phyloP scores from a whole-genome alignment of 2,113 vertebrate genomes.

The Sturnus vulgaris region DNA sequence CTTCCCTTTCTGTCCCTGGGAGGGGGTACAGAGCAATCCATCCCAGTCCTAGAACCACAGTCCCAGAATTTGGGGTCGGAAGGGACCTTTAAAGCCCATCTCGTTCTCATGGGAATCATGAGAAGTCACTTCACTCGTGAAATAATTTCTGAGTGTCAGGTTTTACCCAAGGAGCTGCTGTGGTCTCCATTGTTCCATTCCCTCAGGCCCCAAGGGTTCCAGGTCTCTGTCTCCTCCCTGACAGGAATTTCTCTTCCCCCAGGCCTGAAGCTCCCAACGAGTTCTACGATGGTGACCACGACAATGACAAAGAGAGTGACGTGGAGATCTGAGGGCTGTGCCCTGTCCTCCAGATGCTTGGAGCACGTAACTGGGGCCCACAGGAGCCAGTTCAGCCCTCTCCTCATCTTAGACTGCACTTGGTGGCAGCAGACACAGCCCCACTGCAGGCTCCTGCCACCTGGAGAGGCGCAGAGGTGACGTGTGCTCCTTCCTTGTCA shows the following conservation, averaged over 20 bases:
- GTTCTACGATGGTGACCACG: constrained; percentile 96
- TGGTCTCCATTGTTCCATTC: neutral
- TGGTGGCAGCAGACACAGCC: neutral
- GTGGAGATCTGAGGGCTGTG: constrained; percentile 88
- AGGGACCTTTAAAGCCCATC: neutral
- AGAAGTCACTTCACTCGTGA: too few species aligned
- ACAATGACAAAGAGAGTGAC: constrained; percentile 98
- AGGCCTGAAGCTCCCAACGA: constrained; percentile 95
- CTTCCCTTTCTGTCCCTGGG: neutral
- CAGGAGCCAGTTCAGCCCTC: neutral
- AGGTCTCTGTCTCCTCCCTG: neutral
- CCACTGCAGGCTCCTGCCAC: neutral
- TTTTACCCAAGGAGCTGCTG: neutral
- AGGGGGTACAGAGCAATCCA: neutral
- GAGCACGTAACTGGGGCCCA: neutral
- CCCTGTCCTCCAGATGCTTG: neutral
- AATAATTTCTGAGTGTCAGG: neutral
- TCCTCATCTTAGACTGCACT: neutral
- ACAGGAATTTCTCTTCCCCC: neutral
- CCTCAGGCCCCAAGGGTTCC: neutral
- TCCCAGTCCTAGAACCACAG: neutral
- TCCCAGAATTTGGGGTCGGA: too few species aligned
- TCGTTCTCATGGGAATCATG: neutral
- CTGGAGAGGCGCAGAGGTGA: neutral
- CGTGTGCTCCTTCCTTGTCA: neutral